These are phyloP conservation scores for Delia radicum DNA, from an alignment of 1,140 invertebrate genomes.

Conservation along the genomic window DNA sequence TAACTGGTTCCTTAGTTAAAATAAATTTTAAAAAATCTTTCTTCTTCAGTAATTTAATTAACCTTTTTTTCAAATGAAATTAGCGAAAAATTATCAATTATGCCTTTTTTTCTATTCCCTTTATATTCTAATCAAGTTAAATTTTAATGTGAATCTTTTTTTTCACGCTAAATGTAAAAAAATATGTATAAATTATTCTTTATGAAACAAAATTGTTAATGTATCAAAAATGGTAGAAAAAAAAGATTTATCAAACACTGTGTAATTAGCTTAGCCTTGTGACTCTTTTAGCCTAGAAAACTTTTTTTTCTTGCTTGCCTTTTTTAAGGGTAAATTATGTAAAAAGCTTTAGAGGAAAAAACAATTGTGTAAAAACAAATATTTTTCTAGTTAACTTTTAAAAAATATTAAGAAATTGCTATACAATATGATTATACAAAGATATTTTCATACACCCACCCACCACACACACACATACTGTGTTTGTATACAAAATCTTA, in stretches of 20 bases:
- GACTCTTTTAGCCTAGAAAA: slow-evolving; percentile 1
- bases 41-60: slow-evolving; percentile 1
- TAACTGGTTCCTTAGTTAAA: neutral
- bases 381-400: neutral
- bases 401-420: neutral
- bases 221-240: neutral
- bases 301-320: neutral
- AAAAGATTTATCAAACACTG: slow-evolving; percentile 18
- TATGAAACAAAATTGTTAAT: neutral
- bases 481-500: neutral
- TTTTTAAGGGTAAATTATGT: neutral
- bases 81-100: slow-evolving; percentile 23
- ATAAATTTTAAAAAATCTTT: neutral
- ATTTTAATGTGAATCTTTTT: neutral
- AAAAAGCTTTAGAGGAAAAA: neutral
- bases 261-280: slow-evolving; percentile 20
- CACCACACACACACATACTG: neutral
- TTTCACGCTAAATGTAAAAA: neutral
- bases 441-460: neutral
- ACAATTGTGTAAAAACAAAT: neutral
- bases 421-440: neutral
- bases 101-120: neutral
- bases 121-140: neutral
- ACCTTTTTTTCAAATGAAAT: slow-evolving; percentile 11
- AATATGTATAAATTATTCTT: slow-evolving; percentile 10